Percentiles rank a stretch among this genome's conserved stretches.
Evolutionary conservation across 2,797 vertebrate species (phyloP).

Genomic region (Acanthurus leucopareius): DNA sequence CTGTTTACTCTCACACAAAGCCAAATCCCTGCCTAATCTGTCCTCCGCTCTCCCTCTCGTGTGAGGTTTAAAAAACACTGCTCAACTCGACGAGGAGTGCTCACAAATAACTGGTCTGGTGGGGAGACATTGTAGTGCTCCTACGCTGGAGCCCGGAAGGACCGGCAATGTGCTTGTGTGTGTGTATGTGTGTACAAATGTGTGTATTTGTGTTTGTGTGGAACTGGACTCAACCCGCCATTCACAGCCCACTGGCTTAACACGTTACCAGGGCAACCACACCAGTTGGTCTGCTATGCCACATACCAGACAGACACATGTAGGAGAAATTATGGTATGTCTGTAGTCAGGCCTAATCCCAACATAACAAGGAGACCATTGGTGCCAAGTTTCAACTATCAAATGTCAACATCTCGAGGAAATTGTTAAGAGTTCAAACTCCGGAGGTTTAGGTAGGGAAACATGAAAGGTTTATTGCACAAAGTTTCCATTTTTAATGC

Average conservation of each 20-base stretch:
- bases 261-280: conserved; percentile 79
- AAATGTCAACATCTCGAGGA: conserved; percentile 55
- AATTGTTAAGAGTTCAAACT: conserved; percentile 42
- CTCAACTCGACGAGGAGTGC: conserved; percentile 47
- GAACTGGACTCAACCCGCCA: conserved; percentile 70
- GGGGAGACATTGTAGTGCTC: conserved; percentile 48
- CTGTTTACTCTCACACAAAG: conserved; percentile 82
- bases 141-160: conserved; percentile 64
- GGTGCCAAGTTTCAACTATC: conserved; percentile 68
- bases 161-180: conserved; percentile 21
- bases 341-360: conserved; percentile 71
- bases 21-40: conserved; percentile 80
- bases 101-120: conserved; percentile 48
- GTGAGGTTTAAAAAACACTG: conserved; percentile 69
- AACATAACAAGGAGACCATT: conserved; percentile 63
- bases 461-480: conserved; percentile 48
- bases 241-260: conserved; percentile 85
- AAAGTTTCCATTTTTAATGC: conserved; percentile 56
- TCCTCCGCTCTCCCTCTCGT: conserved; percentile 68
- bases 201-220: conserved; percentile 50
- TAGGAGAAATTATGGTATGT: conserved; percentile 83
- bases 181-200: conserved; percentile 10
- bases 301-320: conserved; percentile 86
- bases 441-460: conserved; percentile 53
- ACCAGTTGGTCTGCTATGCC: conserved; percentile 77